phyloP scores from a whole-genome alignment of 2,888 invertebrate species.

The Junonia oenone region DNA sequence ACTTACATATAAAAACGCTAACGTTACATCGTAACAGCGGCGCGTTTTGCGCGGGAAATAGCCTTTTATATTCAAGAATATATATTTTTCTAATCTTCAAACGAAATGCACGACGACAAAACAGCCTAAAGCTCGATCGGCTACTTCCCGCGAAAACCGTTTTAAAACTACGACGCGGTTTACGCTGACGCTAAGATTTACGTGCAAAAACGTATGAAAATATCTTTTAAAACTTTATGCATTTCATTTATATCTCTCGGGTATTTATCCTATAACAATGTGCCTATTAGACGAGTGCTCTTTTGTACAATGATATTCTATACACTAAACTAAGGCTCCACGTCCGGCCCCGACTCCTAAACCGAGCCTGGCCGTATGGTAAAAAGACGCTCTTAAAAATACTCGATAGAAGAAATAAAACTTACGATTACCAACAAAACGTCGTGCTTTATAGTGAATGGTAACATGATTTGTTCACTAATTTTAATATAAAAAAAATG shows the following conservation, averaged over 20 bases:
- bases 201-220: slow-evolving; percentile 80
- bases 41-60: slow-evolving; percentile 42
- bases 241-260: slow-evolving; percentile 69
- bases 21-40: slow-evolving; percentile 53
- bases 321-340: slow-evolving; percentile 53
- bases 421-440: slow-evolving; percentile 58
- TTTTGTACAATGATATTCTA: slow-evolving; percentile 73
- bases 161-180: slow-evolving; percentile 52
- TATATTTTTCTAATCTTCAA: slow-evolving; percentile 17
- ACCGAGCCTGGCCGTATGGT: slow-evolving; percentile 33
- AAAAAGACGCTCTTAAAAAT: slow-evolving; percentile 45
- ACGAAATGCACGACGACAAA: slow-evolving; percentile 25
- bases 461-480: slow-evolving; percentile 76
- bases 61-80: slow-evolving; percentile 31
- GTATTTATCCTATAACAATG: slow-evolving; percentile 70
- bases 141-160: slow-evolving; percentile 49
- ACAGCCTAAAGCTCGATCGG: slow-evolving; percentile 34
- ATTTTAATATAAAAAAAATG: slow-evolving; percentile 31
- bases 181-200: slow-evolving; percentile 52
- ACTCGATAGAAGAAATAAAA: slow-evolving; percentile 50
- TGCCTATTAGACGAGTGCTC: slow-evolving; percentile 69
- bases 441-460: slow-evolving; percentile 70
- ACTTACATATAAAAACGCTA: slow-evolving; percentile 66
- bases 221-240: slow-evolving; percentile 71
- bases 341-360: slow-evolving; percentile 33